phyloP scores from a whole-genome alignment of 2,113 vertebrate species.

The Apistogramma diplotaenia region DNA sequence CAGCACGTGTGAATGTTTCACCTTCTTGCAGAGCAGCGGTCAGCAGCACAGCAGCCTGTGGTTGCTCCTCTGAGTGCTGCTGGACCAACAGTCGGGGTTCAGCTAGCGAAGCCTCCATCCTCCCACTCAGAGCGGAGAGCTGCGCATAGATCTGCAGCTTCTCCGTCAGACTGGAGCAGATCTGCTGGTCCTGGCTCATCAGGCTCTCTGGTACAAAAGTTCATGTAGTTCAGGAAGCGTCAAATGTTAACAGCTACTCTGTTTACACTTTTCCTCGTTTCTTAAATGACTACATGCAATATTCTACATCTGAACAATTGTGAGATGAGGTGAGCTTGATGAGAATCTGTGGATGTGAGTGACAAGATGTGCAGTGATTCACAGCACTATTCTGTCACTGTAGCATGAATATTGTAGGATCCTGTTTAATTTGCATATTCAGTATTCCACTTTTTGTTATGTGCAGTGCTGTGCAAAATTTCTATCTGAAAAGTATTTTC shows the following conservation, averaged over 20 bases:
- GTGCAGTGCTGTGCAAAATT: not conserved
- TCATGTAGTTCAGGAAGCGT: not conserved
- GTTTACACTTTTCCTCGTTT: not conserved
- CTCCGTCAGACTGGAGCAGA: conserved; percentile 89
- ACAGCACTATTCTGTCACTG: too few species aligned
- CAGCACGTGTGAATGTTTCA: conserved; percentile 49
- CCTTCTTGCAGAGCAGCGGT: conserved; percentile 88
- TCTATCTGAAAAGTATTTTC: not conserved
- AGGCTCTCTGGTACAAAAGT: conserved; percentile 73
- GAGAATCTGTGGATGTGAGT: too few species aligned
- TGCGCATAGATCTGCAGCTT: conserved; percentile 85
- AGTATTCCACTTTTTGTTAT: not conserved
- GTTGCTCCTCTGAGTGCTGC: conserved; percentile 81
- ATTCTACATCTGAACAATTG: not conserved
- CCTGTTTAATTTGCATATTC: not conserved
- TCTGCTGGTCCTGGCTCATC: conserved; percentile 86
- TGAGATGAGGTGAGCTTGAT: not conserved
- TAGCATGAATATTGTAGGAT: too few species aligned
- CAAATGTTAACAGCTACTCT: not conserved
- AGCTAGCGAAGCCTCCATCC: conserved; percentile 68
- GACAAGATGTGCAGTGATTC: too few species aligned
- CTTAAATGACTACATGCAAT: not conserved
- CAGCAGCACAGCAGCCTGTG: conserved; percentile 81
- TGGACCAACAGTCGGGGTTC: conserved; percentile 84
- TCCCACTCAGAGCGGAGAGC: conserved; percentile 78